These are phyloP conservation scores for Apolygus lucorum DNA, from an alignment of 1,140 invertebrate species.

Conservation along the genomic window DNA sequence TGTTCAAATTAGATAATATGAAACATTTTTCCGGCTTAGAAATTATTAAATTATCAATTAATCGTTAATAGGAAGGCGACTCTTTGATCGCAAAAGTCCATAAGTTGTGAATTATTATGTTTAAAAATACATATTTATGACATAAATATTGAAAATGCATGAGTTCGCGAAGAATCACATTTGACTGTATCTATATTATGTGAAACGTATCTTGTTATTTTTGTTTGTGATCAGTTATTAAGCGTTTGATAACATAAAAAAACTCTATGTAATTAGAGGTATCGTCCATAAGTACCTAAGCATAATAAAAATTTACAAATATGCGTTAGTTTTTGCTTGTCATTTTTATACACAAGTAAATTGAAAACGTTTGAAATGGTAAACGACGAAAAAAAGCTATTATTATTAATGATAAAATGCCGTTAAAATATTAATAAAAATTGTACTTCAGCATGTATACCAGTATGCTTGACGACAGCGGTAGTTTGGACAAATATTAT, in stretches of 20 bases:
- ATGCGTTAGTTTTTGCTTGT: conserved; percentile 9
- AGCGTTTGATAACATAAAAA: conserved; percentile 6
- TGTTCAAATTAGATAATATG: not conserved
- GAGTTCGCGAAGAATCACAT: not conserved
- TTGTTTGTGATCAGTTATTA: not conserved
- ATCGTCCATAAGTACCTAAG: conserved; percentile 14
- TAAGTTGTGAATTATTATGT: conserved; percentile 8
- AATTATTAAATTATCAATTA: not conserved
- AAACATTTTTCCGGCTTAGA: not conserved
- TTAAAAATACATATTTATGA: not conserved
- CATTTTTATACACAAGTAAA: conserved; percentile 12
- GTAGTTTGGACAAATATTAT: not conserved
- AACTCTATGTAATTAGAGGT: conserved; percentile 11
- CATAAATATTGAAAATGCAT: not conserved
- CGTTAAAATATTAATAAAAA: not conserved
- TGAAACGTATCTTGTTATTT: not conserved
- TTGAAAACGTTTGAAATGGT: not conserved
- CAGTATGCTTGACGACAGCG: not conserved
- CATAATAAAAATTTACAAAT: conserved; percentile 1
- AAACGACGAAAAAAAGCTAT: not conserved
- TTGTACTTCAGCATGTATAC: not conserved
- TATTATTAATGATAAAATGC: not conserved
- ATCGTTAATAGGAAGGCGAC: not conserved
- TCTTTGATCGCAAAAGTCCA: not conserved
- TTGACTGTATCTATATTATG: conserved; percentile 5